A percentile compares a stretch with the other conserved stretches of the same genome.
These are phyloP conservation scores for Leucoraja ocellata DNA, from an alignment of 2,797 vertebrate species.

Conservation along the genomic window DNA sequence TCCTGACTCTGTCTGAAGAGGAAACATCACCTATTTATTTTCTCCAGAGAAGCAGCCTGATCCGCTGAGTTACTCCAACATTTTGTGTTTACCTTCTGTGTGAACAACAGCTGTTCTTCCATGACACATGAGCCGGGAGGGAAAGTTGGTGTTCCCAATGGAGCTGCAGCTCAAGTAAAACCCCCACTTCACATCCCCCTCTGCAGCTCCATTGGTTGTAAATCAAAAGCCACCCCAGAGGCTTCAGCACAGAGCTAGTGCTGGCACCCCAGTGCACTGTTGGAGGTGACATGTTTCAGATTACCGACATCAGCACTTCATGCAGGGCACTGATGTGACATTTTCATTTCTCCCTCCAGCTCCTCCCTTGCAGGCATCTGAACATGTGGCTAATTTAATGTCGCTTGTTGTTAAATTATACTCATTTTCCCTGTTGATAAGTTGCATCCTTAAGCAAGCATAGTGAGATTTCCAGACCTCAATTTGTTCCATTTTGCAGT, in stretches of 20 bases:
- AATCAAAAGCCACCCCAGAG: background rate
- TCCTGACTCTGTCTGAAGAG: too few relatives aligned
- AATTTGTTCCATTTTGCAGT: background rate
- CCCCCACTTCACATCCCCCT: too few relatives aligned
- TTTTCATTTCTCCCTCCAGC: background rate
- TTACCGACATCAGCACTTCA: background rate
- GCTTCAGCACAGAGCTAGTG: background rate
- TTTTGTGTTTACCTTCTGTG: too few relatives aligned
- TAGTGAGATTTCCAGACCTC: background rate
- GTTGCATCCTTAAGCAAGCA: background rate
- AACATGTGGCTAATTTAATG: background rate
- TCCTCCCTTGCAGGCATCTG: background rate
- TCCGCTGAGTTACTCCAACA: too few relatives aligned
- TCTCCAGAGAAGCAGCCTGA: too few relatives aligned
- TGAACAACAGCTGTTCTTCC: too few relatives aligned
- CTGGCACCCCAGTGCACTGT: background rate
- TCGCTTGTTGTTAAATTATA: background rate
- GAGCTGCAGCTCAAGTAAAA: too few relatives aligned
- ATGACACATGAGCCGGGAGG: too few relatives aligned
- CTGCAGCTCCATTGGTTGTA: background rate
- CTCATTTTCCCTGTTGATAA: background rate
- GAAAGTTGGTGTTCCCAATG: too few relatives aligned
- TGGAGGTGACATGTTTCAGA: background rate
- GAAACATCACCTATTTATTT: too few relatives aligned
- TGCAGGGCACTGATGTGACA: background rate